Conservation (phyloP, 92 coral and sea anemone genomes). For the Anthopleura xanthogrammica region DNA sequence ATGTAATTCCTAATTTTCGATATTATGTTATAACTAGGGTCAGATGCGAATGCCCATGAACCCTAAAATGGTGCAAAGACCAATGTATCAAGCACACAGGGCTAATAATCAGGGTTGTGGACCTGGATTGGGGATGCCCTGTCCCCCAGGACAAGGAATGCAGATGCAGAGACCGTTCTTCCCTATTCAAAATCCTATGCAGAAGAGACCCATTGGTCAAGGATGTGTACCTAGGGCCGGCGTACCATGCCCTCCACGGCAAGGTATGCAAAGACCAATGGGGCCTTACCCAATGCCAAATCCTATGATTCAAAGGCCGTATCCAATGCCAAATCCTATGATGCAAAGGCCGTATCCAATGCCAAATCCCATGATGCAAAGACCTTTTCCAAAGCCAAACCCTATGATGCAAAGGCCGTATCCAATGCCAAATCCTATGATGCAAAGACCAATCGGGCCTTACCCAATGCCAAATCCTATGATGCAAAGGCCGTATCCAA, state of each 20-base stretch:
- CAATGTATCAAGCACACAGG: background rate
- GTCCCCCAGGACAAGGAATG: background rate
- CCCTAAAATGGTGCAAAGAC: slow-evolving; percentile 14
- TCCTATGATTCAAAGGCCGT: slow-evolving; percentile 8
- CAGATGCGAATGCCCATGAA: background rate
- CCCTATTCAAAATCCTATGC: slow-evolving; percentile 17
- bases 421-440: slow-evolving; percentile 11
- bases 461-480: slow-evolving; percentile 10
- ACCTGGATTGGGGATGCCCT: background rate
- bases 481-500: slow-evolving; percentile 6
- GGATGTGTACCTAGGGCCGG: background rate
- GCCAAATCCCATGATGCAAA: slow-evolving; percentile 22
- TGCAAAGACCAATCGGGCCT: background rate
- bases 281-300: background rate
- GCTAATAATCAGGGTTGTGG: background rate
- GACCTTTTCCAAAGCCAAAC: background rate
- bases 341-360: slow-evolving; percentile 14
- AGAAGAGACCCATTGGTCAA: background rate
- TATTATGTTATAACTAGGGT: background rate
- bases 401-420: background rate
- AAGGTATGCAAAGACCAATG: slow-evolving; percentile 14
- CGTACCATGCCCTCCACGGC: background rate
- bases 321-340: slow-evolving; percentile 9
- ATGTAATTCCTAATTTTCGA: background rate
- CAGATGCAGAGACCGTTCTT: slow-evolving; percentile 11